These are phyloP conservation scores for Microtus oregoni DNA, from an alignment of 2,113 vertebrate species.

Conservation along the genomic window DNA sequence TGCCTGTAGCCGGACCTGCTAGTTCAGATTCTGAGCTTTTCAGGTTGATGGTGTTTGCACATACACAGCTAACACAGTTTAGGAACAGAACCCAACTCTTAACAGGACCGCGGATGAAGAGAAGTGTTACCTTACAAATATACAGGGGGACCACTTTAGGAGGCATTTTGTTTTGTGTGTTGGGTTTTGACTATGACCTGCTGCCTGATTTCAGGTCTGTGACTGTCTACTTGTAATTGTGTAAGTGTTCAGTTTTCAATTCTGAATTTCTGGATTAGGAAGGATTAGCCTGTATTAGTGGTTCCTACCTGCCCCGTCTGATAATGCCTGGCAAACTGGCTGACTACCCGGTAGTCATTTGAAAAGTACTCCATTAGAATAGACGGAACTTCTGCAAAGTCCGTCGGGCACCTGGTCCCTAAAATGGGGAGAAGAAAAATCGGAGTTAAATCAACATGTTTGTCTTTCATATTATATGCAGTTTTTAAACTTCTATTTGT, in stretches of 20 bases:
- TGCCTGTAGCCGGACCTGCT: not conserved
- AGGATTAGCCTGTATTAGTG: not conserved
- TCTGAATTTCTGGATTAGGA: not conserved
- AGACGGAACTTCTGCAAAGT: constrained; percentile 98
- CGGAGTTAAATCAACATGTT: constrained; percentile 72
- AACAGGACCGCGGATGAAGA: not conserved
- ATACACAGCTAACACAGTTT: not conserved
- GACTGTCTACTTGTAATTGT: not conserved
- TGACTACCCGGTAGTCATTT: constrained; percentile 96
- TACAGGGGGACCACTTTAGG: not conserved
- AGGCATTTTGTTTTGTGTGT: not conserved
- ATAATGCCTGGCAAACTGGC: constrained; percentile 97
- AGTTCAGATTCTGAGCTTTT: not conserved
- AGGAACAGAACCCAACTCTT: not conserved
- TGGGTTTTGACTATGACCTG: not conserved
- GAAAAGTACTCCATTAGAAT: constrained; percentile 99
- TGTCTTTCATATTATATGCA: constrained; percentile 69
- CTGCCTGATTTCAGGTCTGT: not conserved
- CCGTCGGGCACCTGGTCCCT: constrained; percentile 98
- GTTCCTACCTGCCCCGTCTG: constrained; percentile 95
- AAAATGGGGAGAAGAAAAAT: constrained; percentile 33
- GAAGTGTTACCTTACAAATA: too few relatives aligned
- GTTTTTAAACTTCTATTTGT: constrained; percentile 77
- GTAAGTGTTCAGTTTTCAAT: not conserved
- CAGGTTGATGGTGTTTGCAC: not conserved